Evolutionary conservation across 2,888 invertebrate species (phyloP), one percentile per base, ranked within the genome.

Genomic region (Eupithecia insigniata): DNA sequence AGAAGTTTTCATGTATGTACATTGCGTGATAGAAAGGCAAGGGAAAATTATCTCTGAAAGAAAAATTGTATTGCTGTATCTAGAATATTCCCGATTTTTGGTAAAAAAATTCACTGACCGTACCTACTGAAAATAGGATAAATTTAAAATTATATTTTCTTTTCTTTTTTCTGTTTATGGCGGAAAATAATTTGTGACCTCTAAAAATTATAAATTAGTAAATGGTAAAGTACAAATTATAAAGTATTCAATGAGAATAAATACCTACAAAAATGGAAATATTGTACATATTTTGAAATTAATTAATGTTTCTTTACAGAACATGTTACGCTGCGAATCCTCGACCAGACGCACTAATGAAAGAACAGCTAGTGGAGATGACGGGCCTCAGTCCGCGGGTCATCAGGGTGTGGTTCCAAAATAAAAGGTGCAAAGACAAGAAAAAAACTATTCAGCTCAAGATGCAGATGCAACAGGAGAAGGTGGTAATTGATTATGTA

Each of bases 321-420:
- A 99, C 99, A 76, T 99, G 99, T 93, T 99, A 99, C 95, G 97
- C 97, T 74, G 98, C 99, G 72, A 99, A 99, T 94, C 99, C 99
- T 72, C 95, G 99, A 68, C 99, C 99, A 55, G 99, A 99, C 93
- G 99, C 99, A 58, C 96, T 99, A 76, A 99, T 99, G 98, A 99
- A 99, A 95, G 99, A 99, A 91, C 99, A 99, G 90, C 96, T 99
- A 77, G 99, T 99, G 60, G 99, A 99, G 94, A 99, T 99, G 99
- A 99, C 99, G 22, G 97, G 98, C 0, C 96, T 99, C 68, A 99
- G 98, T 84, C 99, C 99, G 28, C 95, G 99, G 22, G 99, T 99
- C 82, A 99, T 99, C 89, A 96, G 99, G 86, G 99, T 99, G 73
- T 99, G 99, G 99, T 99, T 99, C 95, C 99, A 99, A 93, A 99